Evolutionary conservation across 2,888 invertebrate species (phyloP).

Genomic region (Sipha maydis): DNA sequence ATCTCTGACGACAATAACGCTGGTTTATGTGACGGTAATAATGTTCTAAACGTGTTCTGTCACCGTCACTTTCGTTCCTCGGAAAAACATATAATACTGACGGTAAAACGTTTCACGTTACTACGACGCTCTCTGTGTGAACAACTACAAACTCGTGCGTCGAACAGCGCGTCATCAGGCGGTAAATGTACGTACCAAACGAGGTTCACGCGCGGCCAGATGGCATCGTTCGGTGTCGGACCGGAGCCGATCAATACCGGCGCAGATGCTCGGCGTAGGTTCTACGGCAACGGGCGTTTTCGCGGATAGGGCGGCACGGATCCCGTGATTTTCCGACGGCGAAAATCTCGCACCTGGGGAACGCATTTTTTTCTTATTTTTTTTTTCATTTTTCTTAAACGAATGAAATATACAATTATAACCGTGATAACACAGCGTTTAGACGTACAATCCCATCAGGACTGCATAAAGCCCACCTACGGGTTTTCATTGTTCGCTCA

Average conservation of each 20-base stretch:
- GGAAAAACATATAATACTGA: no score
- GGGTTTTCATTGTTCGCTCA: no score
- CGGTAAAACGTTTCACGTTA: background rate
- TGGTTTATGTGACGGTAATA: no score
- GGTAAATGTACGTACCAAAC: background rate
- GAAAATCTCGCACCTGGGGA: background rate
- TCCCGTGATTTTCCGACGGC: background rate
- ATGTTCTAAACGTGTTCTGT: no score
- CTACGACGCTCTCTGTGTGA: conserved; percentile 12
- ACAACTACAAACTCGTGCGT: background rate
- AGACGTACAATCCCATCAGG: background rate
- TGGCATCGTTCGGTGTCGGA: background rate
- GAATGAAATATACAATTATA: background rate
- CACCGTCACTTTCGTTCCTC: conserved; percentile 20
- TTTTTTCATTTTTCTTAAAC: no score
- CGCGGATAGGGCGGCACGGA: background rate
- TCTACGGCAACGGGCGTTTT: background rate
- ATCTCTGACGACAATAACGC: no score
- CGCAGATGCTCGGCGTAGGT: background rate
- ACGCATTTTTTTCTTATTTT: background rate
- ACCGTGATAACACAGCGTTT: background rate
- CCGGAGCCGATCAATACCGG: conserved; percentile 16
- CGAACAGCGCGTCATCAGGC: background rate
- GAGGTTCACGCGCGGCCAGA: background rate
- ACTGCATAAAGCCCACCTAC: background rate